Conservation (phyloP, 2,888 invertebrate species). For the Salpingus planirostris region DNA sequence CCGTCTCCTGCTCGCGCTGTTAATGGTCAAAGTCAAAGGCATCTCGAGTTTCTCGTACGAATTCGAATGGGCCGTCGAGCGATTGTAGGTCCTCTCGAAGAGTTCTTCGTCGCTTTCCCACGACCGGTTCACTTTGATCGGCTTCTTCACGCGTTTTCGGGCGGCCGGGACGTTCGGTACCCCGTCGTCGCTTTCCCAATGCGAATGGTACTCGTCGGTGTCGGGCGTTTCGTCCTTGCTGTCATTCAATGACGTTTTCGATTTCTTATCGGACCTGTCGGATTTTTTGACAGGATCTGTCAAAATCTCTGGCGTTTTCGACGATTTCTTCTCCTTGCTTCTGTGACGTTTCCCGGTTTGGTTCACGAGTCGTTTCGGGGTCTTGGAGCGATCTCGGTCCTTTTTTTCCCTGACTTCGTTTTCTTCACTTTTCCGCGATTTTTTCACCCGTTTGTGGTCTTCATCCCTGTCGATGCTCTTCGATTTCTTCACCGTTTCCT, state of each 20-base stretch:
- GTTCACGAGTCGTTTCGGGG: too few species aligned
- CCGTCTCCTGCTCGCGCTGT: conserved; percentile 3
- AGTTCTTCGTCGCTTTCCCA: conserved; percentile 33
- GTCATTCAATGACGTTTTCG: conserved; percentile 1
- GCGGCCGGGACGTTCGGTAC: too few species aligned
- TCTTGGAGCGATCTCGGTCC: neutral
- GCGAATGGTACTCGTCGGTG: conserved; percentile 23
- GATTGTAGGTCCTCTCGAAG: conserved; percentile 11
- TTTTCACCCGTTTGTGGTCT: conserved; percentile 4
- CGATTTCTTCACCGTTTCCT: conserved; percentile 4
- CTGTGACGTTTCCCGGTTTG: too few species aligned
- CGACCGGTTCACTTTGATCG: conserved; percentile 20
- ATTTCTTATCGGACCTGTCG: too few species aligned
- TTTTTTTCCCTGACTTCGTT: neutral
- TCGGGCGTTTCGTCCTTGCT: conserved; percentile 17
- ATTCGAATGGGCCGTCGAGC: conserved; percentile 3
- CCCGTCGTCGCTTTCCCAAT: conserved; percentile 24
- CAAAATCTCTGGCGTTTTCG: neutral
- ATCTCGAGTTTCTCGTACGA: conserved; percentile 20
- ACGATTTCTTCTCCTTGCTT: neutral
- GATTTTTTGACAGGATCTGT: too few species aligned
- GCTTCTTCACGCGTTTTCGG: too few species aligned
- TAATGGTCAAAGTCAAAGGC: conserved; percentile 25
- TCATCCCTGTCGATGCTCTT: conserved; percentile 5
- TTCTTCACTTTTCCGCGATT: conserved; percentile 6